phyloP scores from a whole-genome alignment of 2,888 invertebrate genomes.

The Deilephila elpenor region DNA sequence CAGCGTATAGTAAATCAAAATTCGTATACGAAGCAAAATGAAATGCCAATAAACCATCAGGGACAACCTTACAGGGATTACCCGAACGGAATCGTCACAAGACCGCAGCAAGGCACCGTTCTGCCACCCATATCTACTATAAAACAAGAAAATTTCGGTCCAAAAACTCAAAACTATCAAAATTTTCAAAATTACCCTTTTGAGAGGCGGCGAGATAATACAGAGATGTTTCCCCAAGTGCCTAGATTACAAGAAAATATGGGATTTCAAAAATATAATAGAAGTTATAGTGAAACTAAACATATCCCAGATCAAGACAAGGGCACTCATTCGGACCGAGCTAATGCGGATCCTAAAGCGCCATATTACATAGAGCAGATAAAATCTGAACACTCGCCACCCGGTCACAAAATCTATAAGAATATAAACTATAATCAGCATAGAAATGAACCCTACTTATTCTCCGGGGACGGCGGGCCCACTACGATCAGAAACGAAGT shows the following conservation, averaged over 20 bases:
- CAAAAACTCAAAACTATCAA: constrained; percentile 66
- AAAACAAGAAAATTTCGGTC: constrained; percentile 79
- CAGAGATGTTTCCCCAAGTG: constrained; percentile 62
- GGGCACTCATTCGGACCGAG: constrained; percentile 50
- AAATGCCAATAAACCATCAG: constrained; percentile 52
- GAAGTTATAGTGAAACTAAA: constrained; percentile 61
- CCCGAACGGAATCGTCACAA: constrained; percentile 60
- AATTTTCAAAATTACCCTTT: constrained; percentile 69
- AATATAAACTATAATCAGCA: constrained; percentile 73
- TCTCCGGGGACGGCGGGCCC: constrained; percentile 89
- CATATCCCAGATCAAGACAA: constrained; percentile 57
- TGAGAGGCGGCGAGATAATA: constrained; percentile 63
- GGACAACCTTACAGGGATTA: constrained; percentile 60
- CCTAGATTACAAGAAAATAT: constrained; percentile 68
- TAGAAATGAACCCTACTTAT: constrained; percentile 83
- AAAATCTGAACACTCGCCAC: constrained; percentile 82
- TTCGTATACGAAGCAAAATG: constrained; percentile 59
- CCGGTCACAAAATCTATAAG: constrained; percentile 82
- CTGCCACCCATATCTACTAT: constrained; percentile 82
- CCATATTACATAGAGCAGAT: constrained; percentile 82
- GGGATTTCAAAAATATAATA: constrained; percentile 76
- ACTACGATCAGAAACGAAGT: constrained; percentile 85
- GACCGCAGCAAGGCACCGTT: constrained; percentile 64
- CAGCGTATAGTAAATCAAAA: constrained; percentile 58
- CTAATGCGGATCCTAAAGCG: constrained; percentile 62